phyloP scores from a whole-genome alignment of 2,888 invertebrate species.

The Euplexia lucipara region DNA sequence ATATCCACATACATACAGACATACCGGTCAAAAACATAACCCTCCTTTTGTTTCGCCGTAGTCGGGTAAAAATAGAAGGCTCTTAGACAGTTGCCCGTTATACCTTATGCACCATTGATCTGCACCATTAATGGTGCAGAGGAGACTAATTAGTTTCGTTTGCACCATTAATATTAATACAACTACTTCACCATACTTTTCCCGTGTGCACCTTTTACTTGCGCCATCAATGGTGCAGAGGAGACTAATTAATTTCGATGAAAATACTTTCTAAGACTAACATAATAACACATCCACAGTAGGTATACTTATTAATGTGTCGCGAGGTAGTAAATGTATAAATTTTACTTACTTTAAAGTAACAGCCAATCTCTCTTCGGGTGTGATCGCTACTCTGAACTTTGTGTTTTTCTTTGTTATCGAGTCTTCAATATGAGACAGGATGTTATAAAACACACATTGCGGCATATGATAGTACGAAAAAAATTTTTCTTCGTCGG shows the following conservation, averaged over 20 bases:
- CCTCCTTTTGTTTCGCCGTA: conserved; percentile 14
- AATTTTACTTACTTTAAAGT: conserved; percentile 25
- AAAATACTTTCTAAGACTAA: conserved; percentile 5
- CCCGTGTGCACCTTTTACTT: conserved; percentile 3
- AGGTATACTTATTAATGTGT: conserved; percentile 5
- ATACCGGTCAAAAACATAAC: conserved; percentile 7
- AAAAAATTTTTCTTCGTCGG: conserved; percentile 27
- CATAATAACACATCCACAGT: conserved; percentile 4
- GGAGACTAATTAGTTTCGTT: no score
- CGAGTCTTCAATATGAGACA: conserved; percentile 22
- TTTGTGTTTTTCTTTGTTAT: conserved; percentile 36
- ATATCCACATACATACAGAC: conserved; percentile 15
- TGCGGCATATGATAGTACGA: conserved; percentile 30
- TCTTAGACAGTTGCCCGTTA: conserved; percentile 5
- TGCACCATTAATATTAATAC: no score
- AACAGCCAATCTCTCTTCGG: conserved; percentile 36
- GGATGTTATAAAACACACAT: conserved; percentile 34
- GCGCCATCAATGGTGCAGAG: conserved; percentile 2
- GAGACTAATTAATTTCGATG: conserved; percentile 4
- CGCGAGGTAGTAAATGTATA: conserved; percentile 7
- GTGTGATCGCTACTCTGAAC: conserved; percentile 36
- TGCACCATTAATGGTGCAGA: no score
- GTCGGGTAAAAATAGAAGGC: conserved; percentile 11
- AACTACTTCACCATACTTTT: conserved; percentile 4
- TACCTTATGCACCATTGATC: conserved; percentile 4